Evolutionary conservation across 2,888 invertebrate genomes (phyloP).

Genomic region (Campoplex nolae): DNA sequence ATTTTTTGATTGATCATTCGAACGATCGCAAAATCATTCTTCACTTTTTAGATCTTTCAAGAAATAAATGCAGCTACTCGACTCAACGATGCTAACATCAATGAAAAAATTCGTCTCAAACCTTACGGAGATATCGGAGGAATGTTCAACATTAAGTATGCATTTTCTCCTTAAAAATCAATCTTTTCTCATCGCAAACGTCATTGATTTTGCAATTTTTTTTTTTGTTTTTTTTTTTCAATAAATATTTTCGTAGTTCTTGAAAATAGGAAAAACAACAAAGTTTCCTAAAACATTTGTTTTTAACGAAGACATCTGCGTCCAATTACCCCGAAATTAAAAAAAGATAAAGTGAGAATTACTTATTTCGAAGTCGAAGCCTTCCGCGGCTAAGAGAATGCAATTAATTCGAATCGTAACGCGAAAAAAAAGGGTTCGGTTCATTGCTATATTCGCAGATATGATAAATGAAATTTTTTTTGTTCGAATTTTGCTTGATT

Average conservation of each 20-base stretch:
- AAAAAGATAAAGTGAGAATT: no score
- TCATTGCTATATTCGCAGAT: not conserved
- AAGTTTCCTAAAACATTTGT: no score
- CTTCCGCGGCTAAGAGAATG: not conserved
- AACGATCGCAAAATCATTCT: not conserved
- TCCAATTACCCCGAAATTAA: not conserved
- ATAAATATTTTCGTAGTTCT: no score
- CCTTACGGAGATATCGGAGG: conserved; percentile 87
- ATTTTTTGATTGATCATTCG: no score
- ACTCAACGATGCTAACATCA: conserved; percentile 84
- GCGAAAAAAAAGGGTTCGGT: not conserved
- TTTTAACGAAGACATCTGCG: no score
- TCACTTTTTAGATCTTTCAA: conserved; percentile 81
- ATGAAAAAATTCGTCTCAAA: conserved; percentile 85
- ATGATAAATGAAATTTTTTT: conserved; percentile 7
- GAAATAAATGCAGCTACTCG: conserved; percentile 86
- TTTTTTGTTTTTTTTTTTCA: no score
- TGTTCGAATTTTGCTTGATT: not conserved
- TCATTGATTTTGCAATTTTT: no score
- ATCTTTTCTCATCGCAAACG: not conserved
- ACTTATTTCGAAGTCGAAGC: not conserved
- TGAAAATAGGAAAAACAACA: no score
- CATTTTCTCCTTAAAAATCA: not conserved
- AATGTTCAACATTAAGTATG: conserved; percentile 86
- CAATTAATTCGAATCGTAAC: not conserved